A percentile compares a stretch with the other conserved stretches of the same genome.
Conservation (phyloP, 1,140 invertebrate species). For the Psilanteris sp. region DNA sequence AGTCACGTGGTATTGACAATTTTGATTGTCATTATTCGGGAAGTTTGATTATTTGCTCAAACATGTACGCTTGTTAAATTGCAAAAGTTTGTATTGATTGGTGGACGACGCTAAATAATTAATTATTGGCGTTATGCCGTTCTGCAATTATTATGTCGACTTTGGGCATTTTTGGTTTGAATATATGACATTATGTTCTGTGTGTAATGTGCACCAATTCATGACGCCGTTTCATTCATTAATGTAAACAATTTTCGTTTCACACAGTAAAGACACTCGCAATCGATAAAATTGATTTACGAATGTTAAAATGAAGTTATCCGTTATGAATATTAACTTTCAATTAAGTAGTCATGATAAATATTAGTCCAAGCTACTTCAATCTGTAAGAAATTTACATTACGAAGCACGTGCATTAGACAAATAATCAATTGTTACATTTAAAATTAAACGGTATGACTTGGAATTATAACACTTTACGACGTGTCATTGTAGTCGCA, state of each 20-base stretch:
- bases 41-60: conserved; percentile 2
- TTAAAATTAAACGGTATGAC: too few relatives aligned
- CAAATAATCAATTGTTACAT: conserved; percentile 10
- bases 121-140: too few relatives aligned
- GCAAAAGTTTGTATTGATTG: neutral
- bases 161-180: too few relatives aligned
- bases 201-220: too few relatives aligned
- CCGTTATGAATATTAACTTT: neutral
- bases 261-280: too few relatives aligned
- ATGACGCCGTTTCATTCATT: too few relatives aligned
- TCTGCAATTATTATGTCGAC: too few relatives aligned
- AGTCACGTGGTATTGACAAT: neutral
- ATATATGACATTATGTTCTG: neutral
- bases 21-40: neutral
- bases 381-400: neutral
- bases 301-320: neutral
- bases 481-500: too few relatives aligned
- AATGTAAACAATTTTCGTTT: too few relatives aligned
- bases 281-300: neutral
- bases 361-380: neutral
- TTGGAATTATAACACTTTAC: too few relatives aligned
- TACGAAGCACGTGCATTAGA: neutral
- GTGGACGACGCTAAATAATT: too few relatives aligned
- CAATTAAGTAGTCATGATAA: neutral
- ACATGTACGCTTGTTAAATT: neutral